Evolutionary conservation across 2,113 vertebrate genomes (phyloP).

Genomic region (Nanorana parkeri): DNA sequence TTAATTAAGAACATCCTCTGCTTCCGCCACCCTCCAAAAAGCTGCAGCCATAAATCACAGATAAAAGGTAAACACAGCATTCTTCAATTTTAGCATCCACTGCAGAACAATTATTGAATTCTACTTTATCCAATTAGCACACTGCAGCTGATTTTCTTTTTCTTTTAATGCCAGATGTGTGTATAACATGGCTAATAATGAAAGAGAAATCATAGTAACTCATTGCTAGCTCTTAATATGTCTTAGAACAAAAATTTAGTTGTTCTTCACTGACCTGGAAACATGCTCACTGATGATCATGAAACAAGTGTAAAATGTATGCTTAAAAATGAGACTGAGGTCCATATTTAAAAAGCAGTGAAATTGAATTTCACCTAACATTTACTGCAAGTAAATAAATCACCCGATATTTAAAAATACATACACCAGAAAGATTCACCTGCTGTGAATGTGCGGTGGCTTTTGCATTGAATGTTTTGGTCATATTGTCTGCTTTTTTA

Average conservation of each 20-base stretch:
- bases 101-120: conserved; percentile 50
- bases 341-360: too few relatives aligned
- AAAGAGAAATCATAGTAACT: not conserved
- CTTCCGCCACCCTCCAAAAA: conserved; percentile 27
- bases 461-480: too few relatives aligned
- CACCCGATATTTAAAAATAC: too few relatives aligned
- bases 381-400: too few relatives aligned
- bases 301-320: not conserved
- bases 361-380: too few relatives aligned
- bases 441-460: too few relatives aligned
- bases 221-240: conserved; percentile 17
- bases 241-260: not conserved
- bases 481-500: too few relatives aligned
- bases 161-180: conserved; percentile 10
- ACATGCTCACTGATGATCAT: not conserved
- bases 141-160: conserved; percentile 5
- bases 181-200: not conserved
- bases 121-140: conserved; percentile 38
- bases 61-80: conserved; percentile 53
- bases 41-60: conserved; percentile 47
- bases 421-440: too few relatives aligned
- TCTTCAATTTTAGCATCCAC: conserved; percentile 43
- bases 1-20: conserved; percentile 41
- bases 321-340: not conserved
- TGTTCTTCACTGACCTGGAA: not conserved